Evolutionary conservation across 2,113 vertebrate species (phyloP).

Genomic region (Axis porcinus): DNA sequence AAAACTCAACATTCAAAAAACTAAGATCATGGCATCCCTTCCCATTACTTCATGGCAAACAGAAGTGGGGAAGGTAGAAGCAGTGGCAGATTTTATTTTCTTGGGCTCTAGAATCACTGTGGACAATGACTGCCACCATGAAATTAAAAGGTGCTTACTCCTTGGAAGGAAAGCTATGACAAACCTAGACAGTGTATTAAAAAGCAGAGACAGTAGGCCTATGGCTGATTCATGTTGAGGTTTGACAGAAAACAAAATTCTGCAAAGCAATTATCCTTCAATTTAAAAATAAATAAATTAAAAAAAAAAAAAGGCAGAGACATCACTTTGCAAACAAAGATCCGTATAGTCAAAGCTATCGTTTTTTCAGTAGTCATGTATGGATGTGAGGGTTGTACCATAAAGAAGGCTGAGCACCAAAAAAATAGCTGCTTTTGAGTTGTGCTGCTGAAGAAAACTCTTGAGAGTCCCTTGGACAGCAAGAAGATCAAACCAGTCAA

Average conservation of each 20-base stretch:
- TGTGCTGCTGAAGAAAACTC: not conserved
- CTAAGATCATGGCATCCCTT: not conserved
- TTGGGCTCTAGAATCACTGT: not conserved
- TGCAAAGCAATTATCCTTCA: not conserved
- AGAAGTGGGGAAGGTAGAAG: not conserved
- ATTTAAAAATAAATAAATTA: not conserved
- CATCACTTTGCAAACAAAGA: not conserved
- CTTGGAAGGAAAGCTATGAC: not conserved
- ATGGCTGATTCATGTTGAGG: not conserved
- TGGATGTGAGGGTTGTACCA: not conserved
- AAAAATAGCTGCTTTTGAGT: not conserved
- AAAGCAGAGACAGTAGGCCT: not conserved
- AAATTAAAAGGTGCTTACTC: not conserved
- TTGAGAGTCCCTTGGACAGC: not conserved
- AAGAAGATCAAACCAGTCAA: not conserved
- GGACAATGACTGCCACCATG: not conserved
- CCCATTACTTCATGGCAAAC: not conserved
- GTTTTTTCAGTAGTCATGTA: not conserved
- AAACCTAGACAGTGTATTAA: not conserved
- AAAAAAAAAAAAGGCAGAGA: not conserved
- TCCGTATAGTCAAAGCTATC: not conserved
- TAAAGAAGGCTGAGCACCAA: not conserved
- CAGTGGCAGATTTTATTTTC: not conserved
- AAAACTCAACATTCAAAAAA: not conserved
- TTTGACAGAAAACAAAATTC: not conserved